These are phyloP conservation scores for Pipa parva DNA, from an alignment of 2,113 vertebrate species.

Conservation along the genomic window DNA sequence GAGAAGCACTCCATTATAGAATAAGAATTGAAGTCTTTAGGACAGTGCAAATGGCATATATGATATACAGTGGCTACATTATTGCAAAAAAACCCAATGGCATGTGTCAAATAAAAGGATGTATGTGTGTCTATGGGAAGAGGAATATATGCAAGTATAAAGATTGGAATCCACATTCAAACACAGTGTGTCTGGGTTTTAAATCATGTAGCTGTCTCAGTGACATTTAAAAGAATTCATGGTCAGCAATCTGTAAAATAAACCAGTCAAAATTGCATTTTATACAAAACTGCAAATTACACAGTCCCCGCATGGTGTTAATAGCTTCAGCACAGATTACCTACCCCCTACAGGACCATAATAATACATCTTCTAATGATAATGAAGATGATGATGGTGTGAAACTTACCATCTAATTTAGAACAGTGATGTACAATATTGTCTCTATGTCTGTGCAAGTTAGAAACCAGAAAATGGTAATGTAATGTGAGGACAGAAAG, in stretches of 20 bases:
- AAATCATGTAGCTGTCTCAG: not conserved
- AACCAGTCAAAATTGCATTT: not conserved
- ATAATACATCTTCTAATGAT: constrained; percentile 13
- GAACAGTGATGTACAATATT: not conserved
- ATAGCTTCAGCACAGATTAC: constrained; percentile 3
- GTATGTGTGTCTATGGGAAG: too few relatives aligned
- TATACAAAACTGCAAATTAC: constrained; percentile 12
- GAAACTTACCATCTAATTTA: constrained; percentile 8
- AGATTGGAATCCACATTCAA: too few relatives aligned
- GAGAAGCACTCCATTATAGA: too few relatives aligned
- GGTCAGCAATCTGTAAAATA: constrained; percentile 2
- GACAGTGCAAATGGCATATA: too few relatives aligned
- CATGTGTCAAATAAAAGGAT: too few relatives aligned
- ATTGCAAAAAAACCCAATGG: too few relatives aligned
- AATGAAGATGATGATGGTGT: constrained; percentile 12
- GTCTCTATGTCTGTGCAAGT: too few relatives aligned
- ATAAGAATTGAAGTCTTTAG: too few relatives aligned
- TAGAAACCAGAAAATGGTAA: too few relatives aligned
- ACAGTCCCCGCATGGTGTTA: constrained; percentile 17
- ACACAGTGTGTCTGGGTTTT: not conserved
- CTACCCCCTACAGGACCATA: not conserved
- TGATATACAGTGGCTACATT: too few relatives aligned
- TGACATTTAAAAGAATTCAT: constrained; percentile 1
- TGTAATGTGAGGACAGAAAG: too few relatives aligned
- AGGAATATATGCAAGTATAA: too few relatives aligned